Base-by-base conservation (phyloP, 2,888 invertebrate genomes). In the Hoplodrina ambigua region DNA sequence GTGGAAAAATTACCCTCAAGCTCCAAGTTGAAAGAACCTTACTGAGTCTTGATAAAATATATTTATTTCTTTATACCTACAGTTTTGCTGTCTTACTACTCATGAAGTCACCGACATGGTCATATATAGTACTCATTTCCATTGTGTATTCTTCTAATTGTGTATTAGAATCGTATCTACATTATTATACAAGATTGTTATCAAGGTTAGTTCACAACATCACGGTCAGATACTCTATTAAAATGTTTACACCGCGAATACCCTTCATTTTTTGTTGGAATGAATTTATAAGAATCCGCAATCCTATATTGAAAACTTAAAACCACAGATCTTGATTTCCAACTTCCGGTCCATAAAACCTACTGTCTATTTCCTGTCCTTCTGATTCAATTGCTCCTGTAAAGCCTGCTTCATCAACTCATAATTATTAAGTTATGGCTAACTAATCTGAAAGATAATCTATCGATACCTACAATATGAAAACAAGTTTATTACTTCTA, bases 231-330 rank as follows among this genome's bases (percentile, higher is more conserved):
- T 8, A 41, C 41, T 30, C 30, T 10, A 53, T 41, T 30, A 20
- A 60, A 69, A 37, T 33, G 19, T 10, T n/a, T 68, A 46, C 54
- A 76, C 57, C 66, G 46, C 52, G 37, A 57, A 57, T 50, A 75
- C 25, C 61, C 80, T 80, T 65, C 61, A 59, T 46, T 78, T 80
- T 78, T 77, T 80, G 46, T 50, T 55, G 2, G 10, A 64, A 25
- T 25, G 8, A 49, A 46, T 57, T 49, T 20, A 37, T 30, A 15
- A n/a, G 11, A 7, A 6, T n/a, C 33, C 54, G 61, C 52, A 5
- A 54, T 55, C 4, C 17, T 41, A 30, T 64, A 46, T 30, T 66
- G 2, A 15, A 11, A 63, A 61, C 52, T 65, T 19, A 19, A 20
- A 58, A 74, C 70, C 60, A 25, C 50, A 52, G 65, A 59, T 19